These are phyloP conservation scores for Lasioglossum malachurum DNA, from an alignment of 2,888 invertebrate species.

Conservation along the genomic window DNA sequence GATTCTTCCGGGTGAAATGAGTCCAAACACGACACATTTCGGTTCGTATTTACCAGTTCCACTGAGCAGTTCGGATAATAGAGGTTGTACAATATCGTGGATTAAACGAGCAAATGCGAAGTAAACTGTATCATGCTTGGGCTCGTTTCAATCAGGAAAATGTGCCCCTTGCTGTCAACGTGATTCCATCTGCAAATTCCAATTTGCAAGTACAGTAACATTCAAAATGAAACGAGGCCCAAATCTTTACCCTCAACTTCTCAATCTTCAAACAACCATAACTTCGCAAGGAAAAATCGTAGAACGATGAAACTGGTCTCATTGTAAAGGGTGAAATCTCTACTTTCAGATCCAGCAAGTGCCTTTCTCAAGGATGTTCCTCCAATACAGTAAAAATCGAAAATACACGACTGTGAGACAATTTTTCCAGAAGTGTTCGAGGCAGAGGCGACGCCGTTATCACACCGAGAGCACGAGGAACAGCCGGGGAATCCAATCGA, in stretches of 20 bases:
- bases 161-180: not conserved
- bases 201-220: not conserved
- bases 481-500: not conserved
- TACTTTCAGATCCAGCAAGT: accelerated
- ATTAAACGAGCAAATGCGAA: not conserved
- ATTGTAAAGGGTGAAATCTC: not conserved
- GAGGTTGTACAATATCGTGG: not conserved
- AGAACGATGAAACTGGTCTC: not conserved
- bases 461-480: not conserved
- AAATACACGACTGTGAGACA: not conserved
- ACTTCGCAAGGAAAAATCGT: not conserved
- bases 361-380: accelerated
- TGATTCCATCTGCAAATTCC: not conserved
- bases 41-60: not conserved
- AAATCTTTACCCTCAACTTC: not conserved
- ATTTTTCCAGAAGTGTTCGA: not conserved
- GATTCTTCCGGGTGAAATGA: not conserved
- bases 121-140: not conserved
- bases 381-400: not conserved
- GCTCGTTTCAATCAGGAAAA: not conserved
- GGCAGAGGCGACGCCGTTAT: not conserved
- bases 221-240: not conserved
- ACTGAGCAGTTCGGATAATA: not conserved
- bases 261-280: not conserved
- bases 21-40: not conserved